Base-by-base conservation (phyloP, 2,888 invertebrate genomes). In the Drosophila atripex region DNA sequence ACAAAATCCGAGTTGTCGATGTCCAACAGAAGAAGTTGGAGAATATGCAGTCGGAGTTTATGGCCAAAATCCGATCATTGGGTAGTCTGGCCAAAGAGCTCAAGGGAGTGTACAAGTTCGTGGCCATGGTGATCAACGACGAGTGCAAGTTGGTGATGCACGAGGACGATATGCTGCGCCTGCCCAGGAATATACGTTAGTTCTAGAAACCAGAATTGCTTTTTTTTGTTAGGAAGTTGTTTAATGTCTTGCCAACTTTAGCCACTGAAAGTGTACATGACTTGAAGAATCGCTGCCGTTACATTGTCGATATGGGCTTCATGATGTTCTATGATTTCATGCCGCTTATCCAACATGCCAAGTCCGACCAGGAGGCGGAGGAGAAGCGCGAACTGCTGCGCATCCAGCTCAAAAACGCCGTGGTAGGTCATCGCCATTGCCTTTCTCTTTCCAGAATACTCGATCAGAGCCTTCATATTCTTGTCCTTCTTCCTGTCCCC, bases 171-270 rank as follows among this genome's bases (percentile, higher is more conserved):
- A 14, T 77, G 25, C 14, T 56, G 1, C 53, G 47, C 9, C 32
- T 86, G 18, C 78, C 89, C 8, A 74, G 59, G 12, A 64, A 58
- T 12, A 28, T 84, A 4, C 79, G 89, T 89, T 46, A 80, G 86
- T 76, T 7, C n/a, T 35, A n/a, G 2, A n/a, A 35, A 35, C 1
- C n/a, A n/a, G n/a, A n/a, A 6, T n/a, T 6, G n/a, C n/a, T n/a
- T n/a, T n/a, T n/a, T n/a, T n/a, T n/a, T n/a, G n/a, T n/a, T n/a
- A n/a, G n/a, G n/a, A 7, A 14, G 7, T 7, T 35, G 2, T 35
- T 14, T 3, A 30, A 45, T 11, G 4, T 0, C 18, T 4, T 23
- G 4, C 21, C 21, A 3, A 23, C 21, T 43, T 11, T 47, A 85
- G 84, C 80, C 50, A 14, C 7, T 7, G 25, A 57, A 7, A 75